These are phyloP conservation scores for Hirtodrosophila trivittata DNA, from an alignment of 2,888 invertebrate genomes.

Conservation along the genomic window DNA sequence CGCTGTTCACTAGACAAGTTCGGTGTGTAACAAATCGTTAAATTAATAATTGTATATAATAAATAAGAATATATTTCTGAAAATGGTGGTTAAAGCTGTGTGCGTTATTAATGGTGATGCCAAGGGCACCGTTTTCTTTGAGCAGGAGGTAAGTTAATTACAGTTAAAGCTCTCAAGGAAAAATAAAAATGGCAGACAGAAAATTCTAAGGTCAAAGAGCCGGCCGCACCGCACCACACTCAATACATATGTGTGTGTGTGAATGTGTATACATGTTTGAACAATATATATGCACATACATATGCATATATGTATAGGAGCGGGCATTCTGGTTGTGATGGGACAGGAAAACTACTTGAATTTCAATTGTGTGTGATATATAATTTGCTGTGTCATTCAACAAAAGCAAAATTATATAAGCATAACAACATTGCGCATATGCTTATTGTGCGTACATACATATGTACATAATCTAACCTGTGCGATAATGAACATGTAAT, in stretches of 20 bases:
- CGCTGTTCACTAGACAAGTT: constrained; percentile 11
- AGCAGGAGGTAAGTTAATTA: constrained; percentile 88
- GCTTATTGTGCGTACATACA: constrained; percentile 3
- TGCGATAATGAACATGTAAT: no score
- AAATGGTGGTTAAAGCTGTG: constrained; percentile 90
- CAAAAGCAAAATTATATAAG: constrained; percentile 61
- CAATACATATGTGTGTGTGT: neutral
- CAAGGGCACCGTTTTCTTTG: constrained; percentile 91
- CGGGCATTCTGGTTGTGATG: neutral
- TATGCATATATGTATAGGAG: neutral
- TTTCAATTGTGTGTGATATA: constrained; percentile 39
- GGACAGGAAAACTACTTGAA: constrained; percentile 27
- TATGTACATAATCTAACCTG: neutral
- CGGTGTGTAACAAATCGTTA: neutral
- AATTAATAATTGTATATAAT: neutral
- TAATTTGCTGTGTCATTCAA: constrained; percentile 55
- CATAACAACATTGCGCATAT: constrained; percentile 26
- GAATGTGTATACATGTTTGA: no score
- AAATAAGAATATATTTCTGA: neutral
- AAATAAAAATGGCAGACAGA: constrained; percentile 28
- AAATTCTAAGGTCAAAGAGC: constrained; percentile 60
- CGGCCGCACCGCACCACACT: constrained; percentile 45
- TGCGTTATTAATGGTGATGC: constrained; percentile 94
- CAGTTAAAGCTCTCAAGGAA: neutral
- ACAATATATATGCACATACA: neutral